Conservation (phyloP, 2,113 vertebrate species). For the Junco hyemalis region DNA sequence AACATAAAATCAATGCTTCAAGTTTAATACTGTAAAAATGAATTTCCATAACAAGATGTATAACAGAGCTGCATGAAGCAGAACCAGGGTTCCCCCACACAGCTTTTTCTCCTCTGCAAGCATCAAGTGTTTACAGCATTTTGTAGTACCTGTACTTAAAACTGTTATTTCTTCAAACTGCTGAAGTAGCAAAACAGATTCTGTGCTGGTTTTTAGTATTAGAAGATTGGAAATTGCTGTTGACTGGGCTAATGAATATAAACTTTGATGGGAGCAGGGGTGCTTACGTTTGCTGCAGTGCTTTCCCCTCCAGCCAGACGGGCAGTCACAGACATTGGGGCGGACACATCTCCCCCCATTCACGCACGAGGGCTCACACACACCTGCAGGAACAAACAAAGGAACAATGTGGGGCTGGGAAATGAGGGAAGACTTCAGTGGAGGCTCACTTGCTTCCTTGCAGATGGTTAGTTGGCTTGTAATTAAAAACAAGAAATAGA, state of each 20-base stretch:
- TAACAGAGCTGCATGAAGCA: constrained; percentile 27
- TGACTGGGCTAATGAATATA: not conserved
- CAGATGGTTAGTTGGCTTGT: not conserved
- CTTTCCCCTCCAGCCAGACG: constrained; percentile 73
- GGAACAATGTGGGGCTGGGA: not conserved
- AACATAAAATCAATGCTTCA: constrained; percentile 64
- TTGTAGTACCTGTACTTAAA: not conserved
- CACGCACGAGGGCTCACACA: constrained; percentile 81
- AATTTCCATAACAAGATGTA: constrained; percentile 70
- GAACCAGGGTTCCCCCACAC: not conserved
- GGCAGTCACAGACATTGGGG: constrained; percentile 80
- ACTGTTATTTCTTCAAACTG: not conserved
- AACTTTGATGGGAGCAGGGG: not conserved
- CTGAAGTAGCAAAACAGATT: not conserved
- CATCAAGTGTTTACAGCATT: constrained; percentile 5
- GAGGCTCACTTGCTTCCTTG: not conserved
- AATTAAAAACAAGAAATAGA: not conserved
- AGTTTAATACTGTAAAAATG: constrained; percentile 64
- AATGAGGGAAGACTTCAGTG: not conserved
- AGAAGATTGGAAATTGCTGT: not conserved
- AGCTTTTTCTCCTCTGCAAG: not conserved
- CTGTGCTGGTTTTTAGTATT: constrained; percentile 9
- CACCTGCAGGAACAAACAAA: constrained; percentile 62
- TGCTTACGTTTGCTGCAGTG: constrained; percentile 75
- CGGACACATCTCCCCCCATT: constrained; percentile 76